Evolutionary conservation across 2,888 invertebrate genomes (phyloP).

Genomic region (Pristionchus japonicus): DNA sequence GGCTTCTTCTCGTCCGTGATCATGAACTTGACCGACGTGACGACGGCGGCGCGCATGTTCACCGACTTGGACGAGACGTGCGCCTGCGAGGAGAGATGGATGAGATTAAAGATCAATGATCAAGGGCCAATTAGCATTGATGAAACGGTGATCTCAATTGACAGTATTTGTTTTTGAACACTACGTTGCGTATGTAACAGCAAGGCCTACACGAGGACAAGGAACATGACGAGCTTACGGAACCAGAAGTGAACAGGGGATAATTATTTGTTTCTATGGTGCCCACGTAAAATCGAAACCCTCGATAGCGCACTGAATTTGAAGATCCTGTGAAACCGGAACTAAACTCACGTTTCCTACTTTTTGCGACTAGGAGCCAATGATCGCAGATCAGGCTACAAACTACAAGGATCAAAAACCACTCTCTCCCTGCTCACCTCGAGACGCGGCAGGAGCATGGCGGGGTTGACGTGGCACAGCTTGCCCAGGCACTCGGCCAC

Average conservation of each 20-base stretch:
- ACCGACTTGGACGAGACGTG: constrained; percentile 52
- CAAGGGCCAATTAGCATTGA: neutral
- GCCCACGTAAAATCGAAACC: too few species aligned
- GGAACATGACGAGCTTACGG: too few species aligned
- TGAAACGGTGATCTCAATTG: too few species aligned
- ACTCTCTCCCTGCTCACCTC: too few species aligned
- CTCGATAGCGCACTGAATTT: neutral
- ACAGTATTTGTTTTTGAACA: too few species aligned
- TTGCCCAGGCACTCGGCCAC: constrained; percentile 96
- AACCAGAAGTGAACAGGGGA: too few species aligned
- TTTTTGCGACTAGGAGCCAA: neutral
- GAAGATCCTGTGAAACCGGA: neutral
- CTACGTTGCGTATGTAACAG: too few species aligned
- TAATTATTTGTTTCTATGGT: too few species aligned
- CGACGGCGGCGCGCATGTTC: constrained; percentile 90
- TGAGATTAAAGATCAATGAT: neutral
- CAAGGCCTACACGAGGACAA: too few species aligned
- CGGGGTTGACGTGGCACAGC: constrained; percentile 92
- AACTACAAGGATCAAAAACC: constrained; percentile 75
- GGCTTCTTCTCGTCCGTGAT: constrained; percentile 96
- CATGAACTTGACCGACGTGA: constrained; percentile 97
- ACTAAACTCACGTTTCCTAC: neutral
- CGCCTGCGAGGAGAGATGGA: constrained; percentile 47
- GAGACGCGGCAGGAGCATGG: constrained; percentile 87
- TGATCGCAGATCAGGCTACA: neutral